These are phyloP conservation scores for Microcebus ravelobensis DNA, from an alignment of 2,113 vertebrate genomes.

Conservation along the genomic window DNA sequence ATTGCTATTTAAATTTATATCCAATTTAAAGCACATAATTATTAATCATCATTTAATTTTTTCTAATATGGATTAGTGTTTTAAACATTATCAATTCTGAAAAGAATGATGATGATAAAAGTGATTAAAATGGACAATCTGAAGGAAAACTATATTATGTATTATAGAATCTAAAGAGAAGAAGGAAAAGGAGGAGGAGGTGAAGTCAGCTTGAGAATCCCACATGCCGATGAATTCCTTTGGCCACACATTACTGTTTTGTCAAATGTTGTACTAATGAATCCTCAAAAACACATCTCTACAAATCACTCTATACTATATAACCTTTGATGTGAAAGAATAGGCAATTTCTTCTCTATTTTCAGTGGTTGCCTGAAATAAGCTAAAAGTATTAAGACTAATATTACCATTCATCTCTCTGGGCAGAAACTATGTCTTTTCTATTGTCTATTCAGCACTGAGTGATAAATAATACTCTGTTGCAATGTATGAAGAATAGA, in stretches of 20 bases:
- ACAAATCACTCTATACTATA: not conserved
- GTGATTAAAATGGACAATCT: not conserved
- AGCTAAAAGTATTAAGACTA: conserved; percentile 44
- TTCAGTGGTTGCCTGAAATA: conserved; percentile 32
- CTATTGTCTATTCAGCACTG: not conserved
- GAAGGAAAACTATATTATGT: not conserved
- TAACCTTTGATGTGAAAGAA: conserved; percentile 38
- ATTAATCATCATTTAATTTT: not conserved
- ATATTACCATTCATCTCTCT: conserved; percentile 43
- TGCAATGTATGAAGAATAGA: not conserved
- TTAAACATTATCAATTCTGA: not conserved
- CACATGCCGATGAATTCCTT: not conserved
- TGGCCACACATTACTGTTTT: not conserved
- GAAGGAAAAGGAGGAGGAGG: no score
- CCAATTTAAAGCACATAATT: not conserved
- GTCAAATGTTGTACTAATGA: not conserved
- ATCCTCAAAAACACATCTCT: not conserved
- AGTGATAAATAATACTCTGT: conserved; percentile 43
- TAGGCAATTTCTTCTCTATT: conserved; percentile 49
- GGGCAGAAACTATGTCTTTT: conserved; percentile 34
- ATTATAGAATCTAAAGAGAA: not conserved
- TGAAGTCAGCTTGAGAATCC: not conserved
- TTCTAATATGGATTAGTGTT: not conserved
- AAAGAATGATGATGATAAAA: not conserved
- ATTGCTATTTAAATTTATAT: not conserved